Evolutionary conservation across 2,797 vertebrate species (phyloP), one percentile per base, ranked within the genome.

Genomic region (Chrysolophus pictus): DNA sequence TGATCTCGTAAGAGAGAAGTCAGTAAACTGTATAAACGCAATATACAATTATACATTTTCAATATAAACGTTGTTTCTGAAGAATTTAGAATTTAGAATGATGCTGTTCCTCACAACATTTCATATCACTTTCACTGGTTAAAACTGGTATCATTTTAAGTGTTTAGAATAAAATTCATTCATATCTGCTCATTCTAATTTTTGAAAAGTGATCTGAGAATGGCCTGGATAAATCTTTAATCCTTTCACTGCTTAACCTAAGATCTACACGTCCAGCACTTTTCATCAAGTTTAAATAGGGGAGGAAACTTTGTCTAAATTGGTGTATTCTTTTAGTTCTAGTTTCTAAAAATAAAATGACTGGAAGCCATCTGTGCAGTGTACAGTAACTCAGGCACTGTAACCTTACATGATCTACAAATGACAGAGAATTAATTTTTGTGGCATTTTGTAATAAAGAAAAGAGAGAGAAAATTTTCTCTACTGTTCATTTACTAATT

Each of bases 291-390:
- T 39, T 72, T 77, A 56, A 83, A 70, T 62, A 81, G 10, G 10
- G 37, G 41, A 85, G 59, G 6, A 59, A 22, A 65, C 6, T 62
- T 87, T 74, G 33, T 71, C 58, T 83, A 42, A 88, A 49, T 75
- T 35, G 15, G 9, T 67, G 26, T 44, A 72, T 28, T 77, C 14
- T 49, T 82, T 37, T 60, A n/a, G 14, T 72, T 41, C 37, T 91
- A 35, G 7, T 51, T 84, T 91, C 85, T 91, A 91, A 92, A 92
- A 93, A 75, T 74, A 84, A 62, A 60, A 65, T 4, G 2, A 69
- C n/a, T 83, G 37, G 55, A 90, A 87, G 14, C 15, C 12, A 49
- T 70, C 86, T 11, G 10, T 37, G 7, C 29, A 78, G 44, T 18
- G 42, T 24, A 55, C 59, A 13, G 39, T 39, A 89, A 84, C 8